A percentile compares a stretch with the other conserved stretches of the same genome.
Conservation (phyloP, 2,888 invertebrate genomes). For the Anarsia innoxiella region DNA sequence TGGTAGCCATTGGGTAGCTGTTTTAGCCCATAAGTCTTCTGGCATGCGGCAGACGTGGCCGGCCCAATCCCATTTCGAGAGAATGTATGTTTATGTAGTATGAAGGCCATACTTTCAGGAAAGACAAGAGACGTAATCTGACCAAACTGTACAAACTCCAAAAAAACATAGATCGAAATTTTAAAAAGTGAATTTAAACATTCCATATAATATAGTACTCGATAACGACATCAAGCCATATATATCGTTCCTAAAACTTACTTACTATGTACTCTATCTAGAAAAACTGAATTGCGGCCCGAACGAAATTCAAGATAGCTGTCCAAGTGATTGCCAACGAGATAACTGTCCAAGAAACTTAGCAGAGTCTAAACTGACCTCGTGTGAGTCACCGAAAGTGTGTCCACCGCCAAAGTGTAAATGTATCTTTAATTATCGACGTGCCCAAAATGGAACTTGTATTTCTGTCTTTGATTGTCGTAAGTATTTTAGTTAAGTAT, state of each 20-base stretch:
- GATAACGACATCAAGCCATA: no score
- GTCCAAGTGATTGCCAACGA: conserved; percentile 3
- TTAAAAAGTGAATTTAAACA: no score
- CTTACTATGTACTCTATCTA: not conserved
- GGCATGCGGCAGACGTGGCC: no score
- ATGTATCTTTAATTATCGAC: conserved; percentile 28
- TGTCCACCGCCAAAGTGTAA: conserved; percentile 23
- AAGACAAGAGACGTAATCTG: no score
- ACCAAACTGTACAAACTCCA: no score
- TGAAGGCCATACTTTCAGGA: no score
- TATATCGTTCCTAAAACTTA: not conserved
- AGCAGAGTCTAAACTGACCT: conserved; percentile 4
- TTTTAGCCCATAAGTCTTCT: no score
- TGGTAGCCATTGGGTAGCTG: no score
- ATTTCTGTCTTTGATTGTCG: conserved; percentile 30
- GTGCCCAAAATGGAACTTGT: conserved; percentile 29
- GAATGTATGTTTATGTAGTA: no score
- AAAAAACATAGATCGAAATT: no score
- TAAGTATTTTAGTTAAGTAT: conserved; percentile 22
- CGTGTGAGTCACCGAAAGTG: conserved; percentile 12
- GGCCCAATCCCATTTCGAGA: no score
- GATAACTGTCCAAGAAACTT: conserved; percentile 25
- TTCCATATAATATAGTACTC: no score
- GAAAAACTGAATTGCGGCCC: conserved; percentile 14
- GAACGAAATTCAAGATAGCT: conserved; percentile 17